phyloP scores from a whole-genome alignment of 2,113 vertebrate species.

The Raja brachyura region DNA sequence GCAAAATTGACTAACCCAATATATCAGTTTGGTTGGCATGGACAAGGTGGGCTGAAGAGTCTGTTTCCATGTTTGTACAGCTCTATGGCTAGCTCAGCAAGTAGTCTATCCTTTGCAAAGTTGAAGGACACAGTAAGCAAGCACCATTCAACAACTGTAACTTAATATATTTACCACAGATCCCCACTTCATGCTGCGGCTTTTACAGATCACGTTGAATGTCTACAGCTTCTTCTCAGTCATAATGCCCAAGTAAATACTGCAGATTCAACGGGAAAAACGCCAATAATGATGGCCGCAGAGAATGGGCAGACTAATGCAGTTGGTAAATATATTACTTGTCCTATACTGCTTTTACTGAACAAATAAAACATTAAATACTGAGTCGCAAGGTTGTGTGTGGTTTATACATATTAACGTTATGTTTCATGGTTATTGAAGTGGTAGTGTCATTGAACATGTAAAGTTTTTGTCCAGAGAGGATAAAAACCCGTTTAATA shows the following conservation, averaged over 20 bases:
- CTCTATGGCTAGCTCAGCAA: background rate
- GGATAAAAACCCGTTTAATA: background rate
- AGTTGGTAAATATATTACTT: conserved; percentile 70
- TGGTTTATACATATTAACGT: background rate
- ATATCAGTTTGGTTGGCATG: no score
- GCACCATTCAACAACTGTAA: background rate
- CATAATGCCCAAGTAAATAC: conserved; percentile 90
- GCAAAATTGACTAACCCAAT: no score
- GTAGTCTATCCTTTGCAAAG: background rate
- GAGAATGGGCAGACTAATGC: conserved; percentile 94
- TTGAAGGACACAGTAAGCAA: background rate
- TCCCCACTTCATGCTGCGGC: conserved; percentile 93
- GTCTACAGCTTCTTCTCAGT: conserved; percentile 90
- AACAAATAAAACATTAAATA: background rate
- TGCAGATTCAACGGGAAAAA: conserved; percentile 79
- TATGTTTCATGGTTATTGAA: background rate
- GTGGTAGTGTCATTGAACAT: background rate
- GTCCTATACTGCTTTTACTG: background rate
- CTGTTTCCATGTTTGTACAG: no score
- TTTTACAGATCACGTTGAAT: conserved; percentile 95
- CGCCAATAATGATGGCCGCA: conserved; percentile 95
- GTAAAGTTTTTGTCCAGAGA: background rate
- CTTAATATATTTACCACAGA: conserved; percentile 51
- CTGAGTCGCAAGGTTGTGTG: background rate
- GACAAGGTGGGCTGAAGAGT: no score